Percentiles rank a stretch among this genome's conserved stretches.
Conservation (phyloP, 2,888 invertebrate species). For the Agrotis puta region DNA sequence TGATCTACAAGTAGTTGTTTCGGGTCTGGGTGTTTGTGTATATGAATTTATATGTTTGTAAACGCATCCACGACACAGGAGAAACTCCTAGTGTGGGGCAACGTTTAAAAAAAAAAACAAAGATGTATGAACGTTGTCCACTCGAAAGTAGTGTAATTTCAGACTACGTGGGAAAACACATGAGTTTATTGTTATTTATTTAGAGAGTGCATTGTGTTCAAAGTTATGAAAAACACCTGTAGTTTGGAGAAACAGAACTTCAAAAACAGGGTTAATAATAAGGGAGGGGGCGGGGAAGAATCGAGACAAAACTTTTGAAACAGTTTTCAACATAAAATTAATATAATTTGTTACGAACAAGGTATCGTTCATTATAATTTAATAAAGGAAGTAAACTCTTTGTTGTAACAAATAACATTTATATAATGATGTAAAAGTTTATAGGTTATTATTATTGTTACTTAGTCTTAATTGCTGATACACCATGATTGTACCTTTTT, state of each 20-base stretch:
- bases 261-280: neutral
- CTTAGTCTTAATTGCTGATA: too few relatives aligned
- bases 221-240: neutral
- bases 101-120: too few relatives aligned
- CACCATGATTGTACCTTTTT: too few relatives aligned
- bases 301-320: constrained; percentile 9
- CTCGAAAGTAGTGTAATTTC: too few relatives aligned
- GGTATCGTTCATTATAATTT: neutral
- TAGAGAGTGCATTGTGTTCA: neutral
- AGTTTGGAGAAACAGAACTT: neutral
- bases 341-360: constrained; percentile 10
- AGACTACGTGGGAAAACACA: too few relatives aligned
- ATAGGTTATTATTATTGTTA: too few relatives aligned
- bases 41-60: too few relatives aligned
- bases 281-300: neutral
- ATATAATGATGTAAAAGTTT: neutral
- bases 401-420: neutral
- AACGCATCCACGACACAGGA: too few relatives aligned
- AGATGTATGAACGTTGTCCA: too few relatives aligned
- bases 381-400: neutral
- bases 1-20: too few relatives aligned
- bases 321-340: constrained; percentile 1
- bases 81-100: too few relatives aligned
- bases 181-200: neutral
- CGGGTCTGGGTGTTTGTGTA: too few relatives aligned